phyloP scores from a whole-genome alignment of 64 coral and sea anemone genomes.

The Montipora sp. region DNA sequence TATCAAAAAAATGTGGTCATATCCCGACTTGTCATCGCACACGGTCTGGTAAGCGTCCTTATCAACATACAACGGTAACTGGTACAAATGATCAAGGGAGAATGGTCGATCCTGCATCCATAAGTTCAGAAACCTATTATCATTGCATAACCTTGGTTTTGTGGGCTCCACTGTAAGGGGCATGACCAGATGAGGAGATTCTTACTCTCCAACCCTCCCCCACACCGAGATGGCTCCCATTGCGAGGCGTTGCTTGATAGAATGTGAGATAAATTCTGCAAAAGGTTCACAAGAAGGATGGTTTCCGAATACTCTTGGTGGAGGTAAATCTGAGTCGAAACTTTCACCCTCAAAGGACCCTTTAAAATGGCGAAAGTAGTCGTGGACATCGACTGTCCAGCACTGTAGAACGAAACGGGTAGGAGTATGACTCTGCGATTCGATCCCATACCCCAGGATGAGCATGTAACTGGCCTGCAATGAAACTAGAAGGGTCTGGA shows the following conservation, averaged over 20 bases:
- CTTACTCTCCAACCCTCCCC: slow-evolving; percentile 27
- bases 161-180: slow-evolving; percentile 46
- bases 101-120: slow-evolving; percentile 51
- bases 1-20: slow-evolving; percentile 42
- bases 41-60: slow-evolving; percentile 36
- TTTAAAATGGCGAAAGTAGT: too few relatives aligned
- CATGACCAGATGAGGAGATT: slow-evolving; percentile 35
- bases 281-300: slow-evolving; percentile 27
- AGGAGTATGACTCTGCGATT: too few relatives aligned
- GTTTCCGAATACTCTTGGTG: neutral
- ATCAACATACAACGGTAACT: slow-evolving; percentile 1
- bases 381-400: too few relatives aligned
- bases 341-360: too few relatives aligned
- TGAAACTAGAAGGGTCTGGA: too few relatives aligned
- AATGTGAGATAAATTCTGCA: slow-evolving; percentile 24
- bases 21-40: slow-evolving; percentile 65
- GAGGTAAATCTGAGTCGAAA: neutral
- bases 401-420: too few relatives aligned
- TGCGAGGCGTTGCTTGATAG: slow-evolving; percentile 4
- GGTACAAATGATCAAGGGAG: neutral
- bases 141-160: slow-evolving; percentile 54
- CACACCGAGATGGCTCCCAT: slow-evolving; percentile 45
- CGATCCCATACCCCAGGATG: too few relatives aligned
- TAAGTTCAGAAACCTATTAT: slow-evolving; percentile 57
- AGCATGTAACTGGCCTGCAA: too few relatives aligned